Percentiles rank a stretch among this genome's conserved stretches.
Conservation (phyloP, 2,888 invertebrate species). For the Tetramorium bicarinatum region DNA sequence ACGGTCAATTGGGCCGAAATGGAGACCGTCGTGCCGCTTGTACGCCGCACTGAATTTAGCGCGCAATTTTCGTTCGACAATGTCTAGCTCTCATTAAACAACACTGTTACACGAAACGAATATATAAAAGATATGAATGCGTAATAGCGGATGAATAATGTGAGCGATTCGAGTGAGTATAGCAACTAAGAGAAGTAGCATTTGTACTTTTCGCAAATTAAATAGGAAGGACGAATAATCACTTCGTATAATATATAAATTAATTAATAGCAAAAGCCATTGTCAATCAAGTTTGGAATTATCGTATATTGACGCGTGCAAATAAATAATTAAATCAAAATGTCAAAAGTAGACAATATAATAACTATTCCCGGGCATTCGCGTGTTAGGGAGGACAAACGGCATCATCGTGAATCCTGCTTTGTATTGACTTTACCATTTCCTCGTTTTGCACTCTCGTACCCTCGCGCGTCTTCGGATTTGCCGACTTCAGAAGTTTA, state of each 20-base stretch:
- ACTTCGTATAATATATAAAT: not conserved
- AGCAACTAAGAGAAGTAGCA: not conserved
- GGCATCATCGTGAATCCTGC: not conserved
- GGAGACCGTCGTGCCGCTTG: constrained; percentile 21
- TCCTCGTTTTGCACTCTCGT: not conserved
- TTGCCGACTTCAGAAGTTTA: not conserved
- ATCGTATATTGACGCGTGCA: not conserved
- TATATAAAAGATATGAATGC: constrained; percentile 13
- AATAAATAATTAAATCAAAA: not conserved
- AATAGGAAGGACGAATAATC: not conserved
- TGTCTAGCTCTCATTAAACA: constrained; percentile 29
- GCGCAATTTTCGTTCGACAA: constrained; percentile 36
- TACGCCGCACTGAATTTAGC: constrained; percentile 35
- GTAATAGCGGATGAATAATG: not conserved
- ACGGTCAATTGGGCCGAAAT: constrained; percentile 52
- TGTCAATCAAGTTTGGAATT: not conserved
- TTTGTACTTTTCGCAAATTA: not conserved
- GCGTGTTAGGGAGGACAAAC: not conserved
- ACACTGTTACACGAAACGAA: constrained; percentile 9
- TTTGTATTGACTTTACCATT: constrained; percentile 3
- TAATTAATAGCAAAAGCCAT: not conserved
- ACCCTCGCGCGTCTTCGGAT: not conserved
- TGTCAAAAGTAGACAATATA: not conserved
- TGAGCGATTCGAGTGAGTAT: not conserved
- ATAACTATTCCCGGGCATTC: not conserved